phyloP scores from a whole-genome alignment of 2,888 invertebrate genomes.

The Sminthurinus aureus region DNA sequence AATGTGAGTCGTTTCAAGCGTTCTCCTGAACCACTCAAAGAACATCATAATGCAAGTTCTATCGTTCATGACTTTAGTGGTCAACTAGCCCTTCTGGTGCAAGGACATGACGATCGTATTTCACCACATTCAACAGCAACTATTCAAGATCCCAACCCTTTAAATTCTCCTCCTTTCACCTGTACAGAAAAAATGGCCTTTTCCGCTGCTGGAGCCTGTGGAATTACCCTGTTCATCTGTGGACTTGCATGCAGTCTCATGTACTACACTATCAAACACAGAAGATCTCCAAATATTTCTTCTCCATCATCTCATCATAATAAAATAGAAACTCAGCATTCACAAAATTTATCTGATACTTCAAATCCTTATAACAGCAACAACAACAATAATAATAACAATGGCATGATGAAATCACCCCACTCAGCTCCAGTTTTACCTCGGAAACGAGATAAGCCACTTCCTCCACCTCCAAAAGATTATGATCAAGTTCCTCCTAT shows the following conservation, averaged over 20 bases:
- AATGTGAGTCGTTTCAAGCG: constrained; percentile 45
- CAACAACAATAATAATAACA: background rate
- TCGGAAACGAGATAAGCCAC: constrained; percentile 28
- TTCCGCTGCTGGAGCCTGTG: constrained; percentile 48
- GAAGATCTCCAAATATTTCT: background rate
- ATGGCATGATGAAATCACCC: background rate
- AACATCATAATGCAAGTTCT: constrained; percentile 50
- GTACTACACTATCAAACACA: constrained; percentile 13
- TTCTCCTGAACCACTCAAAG: constrained; percentile 31
- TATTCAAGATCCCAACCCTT: constrained; percentile 42
- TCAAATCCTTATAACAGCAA: background rate
- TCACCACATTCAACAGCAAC: constrained; percentile 39
- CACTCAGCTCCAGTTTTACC: background rate
- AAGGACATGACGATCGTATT: constrained; percentile 52
- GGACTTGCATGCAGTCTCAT: constrained; percentile 47
- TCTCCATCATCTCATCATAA: background rate
- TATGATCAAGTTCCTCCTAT: background rate
- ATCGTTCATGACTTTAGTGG: constrained; percentile 54
- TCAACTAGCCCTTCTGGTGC: constrained; percentile 54
- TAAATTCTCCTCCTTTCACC: background rate
- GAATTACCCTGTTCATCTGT: constrained; percentile 51
- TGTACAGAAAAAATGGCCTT: constrained; percentile 57
- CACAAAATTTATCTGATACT: background rate
- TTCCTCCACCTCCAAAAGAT: constrained; percentile 30
- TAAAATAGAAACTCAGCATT: background rate